Base-by-base conservation (phyloP, 2,113 vertebrate species). In the Psephotus haematonotus region DNA sequence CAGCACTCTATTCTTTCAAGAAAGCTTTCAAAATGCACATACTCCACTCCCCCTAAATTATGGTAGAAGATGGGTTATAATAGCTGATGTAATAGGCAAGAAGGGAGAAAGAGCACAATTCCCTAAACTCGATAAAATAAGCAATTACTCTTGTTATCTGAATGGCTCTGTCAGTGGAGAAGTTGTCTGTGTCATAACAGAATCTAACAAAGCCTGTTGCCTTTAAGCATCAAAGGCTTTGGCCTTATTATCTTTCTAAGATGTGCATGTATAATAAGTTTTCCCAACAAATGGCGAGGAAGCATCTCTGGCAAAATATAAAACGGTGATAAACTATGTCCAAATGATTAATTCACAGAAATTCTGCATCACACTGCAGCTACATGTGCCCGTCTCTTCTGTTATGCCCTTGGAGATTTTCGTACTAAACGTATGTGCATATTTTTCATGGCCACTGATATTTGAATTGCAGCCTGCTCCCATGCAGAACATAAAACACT, bases 401-500 rank as follows among this genome's bases (percentile, higher is more conserved):
- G 98, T 97, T 98, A 98, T 98, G 98, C 98, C 99, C 98, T 98
- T 98, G 98, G 99, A 99, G 99, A 98, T 98, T 99, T 98, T 98
- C 98, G 98, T 98, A 96, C 98, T 99, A 99, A 99, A 99, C 98
- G 97, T 99, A 99, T 99, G 99, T 99, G 99, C 99, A 99, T 99
- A 99, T 99, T 99, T 99, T 99, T 99, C 98, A 99, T 98, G 99
- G 99, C 98, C 98, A 98, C 98, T 99, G 98, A 98, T 99, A 99
- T 98, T 99, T 98, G 98, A 99, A 99, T 99, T 99, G 98, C 98
- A 97, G 97, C 97, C 97, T 96, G 97, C 98, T 98, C 97, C 98
- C 98, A 98, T 98, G 98, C 98, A 98, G 98, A 98, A 99, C 99
- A 99, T 99, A 98, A 99, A 99, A 99, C 99, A 98, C 98, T 99